Conservation (phyloP, 2,113 vertebrate species). For the Gobio gobio region DNA sequence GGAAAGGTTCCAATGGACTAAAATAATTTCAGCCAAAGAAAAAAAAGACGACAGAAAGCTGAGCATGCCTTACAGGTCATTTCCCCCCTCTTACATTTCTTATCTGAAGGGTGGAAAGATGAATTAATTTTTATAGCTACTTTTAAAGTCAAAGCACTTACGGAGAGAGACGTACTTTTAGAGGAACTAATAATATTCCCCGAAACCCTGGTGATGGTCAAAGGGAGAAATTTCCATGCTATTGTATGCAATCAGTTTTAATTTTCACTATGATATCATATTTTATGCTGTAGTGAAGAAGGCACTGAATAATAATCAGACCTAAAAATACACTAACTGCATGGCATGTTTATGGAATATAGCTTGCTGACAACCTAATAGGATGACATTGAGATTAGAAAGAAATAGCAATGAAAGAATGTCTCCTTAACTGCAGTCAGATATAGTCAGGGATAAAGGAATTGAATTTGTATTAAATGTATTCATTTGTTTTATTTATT, state of each 20-base stretch:
- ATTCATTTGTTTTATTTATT: neutral
- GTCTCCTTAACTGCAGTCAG: neutral
- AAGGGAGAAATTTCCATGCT: neutral
- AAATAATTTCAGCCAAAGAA: conserved; percentile 48
- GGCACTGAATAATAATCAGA: conserved; percentile 27
- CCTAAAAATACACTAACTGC: conserved; percentile 46
- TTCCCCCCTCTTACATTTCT: conserved; percentile 13
- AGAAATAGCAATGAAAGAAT: conserved; percentile 3
- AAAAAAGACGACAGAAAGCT: conserved; percentile 16
- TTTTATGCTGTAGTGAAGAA: conserved; percentile 34
- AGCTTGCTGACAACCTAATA: conserved; percentile 30
- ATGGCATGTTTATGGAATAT: conserved; percentile 54
- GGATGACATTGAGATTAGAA: conserved; percentile 30
- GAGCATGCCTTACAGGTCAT: conserved; percentile 38
- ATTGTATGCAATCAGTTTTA: conserved; percentile 12
- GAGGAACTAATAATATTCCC: neutral
- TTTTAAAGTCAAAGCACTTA: conserved; percentile 21
- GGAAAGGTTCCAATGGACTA: neutral
- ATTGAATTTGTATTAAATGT: neutral
- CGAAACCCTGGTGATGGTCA: neutral
- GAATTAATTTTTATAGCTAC: conserved; percentile 43
- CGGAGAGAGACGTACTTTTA: neutral
- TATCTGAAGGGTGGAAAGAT: conserved; percentile 17
- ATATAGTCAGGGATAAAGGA: neutral
- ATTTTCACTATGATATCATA: conserved; percentile 20